A percentile compares a stretch with the other conserved stretches of the same genome.
These are phyloP conservation scores for Galeruca laticollis DNA, from an alignment of 2,888 invertebrate genomes.

Conservation along the genomic window DNA sequence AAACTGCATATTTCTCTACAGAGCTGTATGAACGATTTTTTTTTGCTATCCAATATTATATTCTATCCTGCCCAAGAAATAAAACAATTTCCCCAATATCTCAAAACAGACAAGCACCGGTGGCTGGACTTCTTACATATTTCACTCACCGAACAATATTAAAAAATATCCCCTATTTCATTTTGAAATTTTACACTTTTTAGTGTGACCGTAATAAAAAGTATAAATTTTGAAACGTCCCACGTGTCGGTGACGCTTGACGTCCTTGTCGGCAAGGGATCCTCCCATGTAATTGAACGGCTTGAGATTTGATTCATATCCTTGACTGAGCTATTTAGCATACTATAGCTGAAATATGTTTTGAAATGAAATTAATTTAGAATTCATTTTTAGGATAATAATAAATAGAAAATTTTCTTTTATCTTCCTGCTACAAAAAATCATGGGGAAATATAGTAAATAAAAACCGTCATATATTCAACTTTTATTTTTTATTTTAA, in stretches of 20 bases:
- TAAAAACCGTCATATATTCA: too few relatives aligned
- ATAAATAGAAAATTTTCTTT: too few relatives aligned
- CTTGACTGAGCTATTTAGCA: not conserved
- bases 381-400: too few relatives aligned
- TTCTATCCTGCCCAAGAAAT: slow-evolving; percentile 40
- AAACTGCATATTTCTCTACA: too few relatives aligned
- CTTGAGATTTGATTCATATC: slow-evolving; percentile 3
- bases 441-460: too few relatives aligned
- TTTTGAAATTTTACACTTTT: slow-evolving; percentile 53
- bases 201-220: slow-evolving; percentile 43
- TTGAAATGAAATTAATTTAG: too few relatives aligned
- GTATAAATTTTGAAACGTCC: slow-evolving; percentile 17
- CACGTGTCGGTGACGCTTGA: slow-evolving; percentile 17
- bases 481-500: too few relatives aligned
- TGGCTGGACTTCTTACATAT: slow-evolving; percentile 52
- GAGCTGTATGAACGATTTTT: too few relatives aligned
- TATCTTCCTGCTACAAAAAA: too few relatives aligned
- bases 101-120: slow-evolving; percentile 53
- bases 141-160: slow-evolving; percentile 56
- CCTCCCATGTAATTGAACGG: not conserved
- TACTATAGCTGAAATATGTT: not conserved
- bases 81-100: slow-evolving; percentile 55
- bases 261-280: slow-evolving; percentile 13
- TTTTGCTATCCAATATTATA: too few relatives aligned
- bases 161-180: slow-evolving; percentile 56